Percentiles rank a stretch among this genome's conserved stretches.
Evolutionary conservation across 2,113 vertebrate genomes (phyloP).

Genomic region (Lethenteron reissneri): DNA sequence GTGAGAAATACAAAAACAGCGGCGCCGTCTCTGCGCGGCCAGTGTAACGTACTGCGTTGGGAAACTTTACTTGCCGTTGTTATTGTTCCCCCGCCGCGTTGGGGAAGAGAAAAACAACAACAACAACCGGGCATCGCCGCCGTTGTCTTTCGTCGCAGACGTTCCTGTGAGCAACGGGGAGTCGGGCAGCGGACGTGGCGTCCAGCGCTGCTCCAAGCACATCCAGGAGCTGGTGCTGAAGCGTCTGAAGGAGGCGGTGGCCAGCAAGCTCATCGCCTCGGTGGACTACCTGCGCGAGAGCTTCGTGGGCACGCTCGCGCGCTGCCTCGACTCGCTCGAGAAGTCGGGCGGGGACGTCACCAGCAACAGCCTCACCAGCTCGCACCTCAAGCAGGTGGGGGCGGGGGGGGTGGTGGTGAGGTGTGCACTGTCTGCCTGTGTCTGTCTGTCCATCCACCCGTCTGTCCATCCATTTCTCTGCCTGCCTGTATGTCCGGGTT

Average conservation of each 20-base stretch:
- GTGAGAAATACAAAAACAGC: no score
- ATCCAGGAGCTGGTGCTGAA: constrained; percentile 87
- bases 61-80: no score
- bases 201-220: constrained; percentile 74
- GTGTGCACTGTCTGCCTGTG: no score
- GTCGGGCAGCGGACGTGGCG: constrained; percentile 56
- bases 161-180: constrained; percentile 34
- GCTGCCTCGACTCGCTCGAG: constrained; percentile 77
- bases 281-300: constrained; percentile 89
- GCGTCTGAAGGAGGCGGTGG: constrained; percentile 71
- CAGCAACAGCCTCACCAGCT: constrained; percentile 52
- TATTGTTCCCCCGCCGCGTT: no score
- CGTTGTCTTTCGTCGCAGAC: neutral
- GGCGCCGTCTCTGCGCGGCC: no score
- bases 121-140: no score
- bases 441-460: no score
- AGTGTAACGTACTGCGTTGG: no score
- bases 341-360: constrained; percentile 39
- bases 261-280: constrained; percentile 77
- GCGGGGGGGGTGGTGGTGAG: neutral
- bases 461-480: no score
- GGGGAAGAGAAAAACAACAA: no score
- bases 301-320: constrained; percentile 79
- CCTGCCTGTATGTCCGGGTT: no score
- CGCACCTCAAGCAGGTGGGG: constrained; percentile 83